phyloP scores from a whole-genome alignment of 2,113 vertebrate species.

The Lagopus leucura region DNA sequence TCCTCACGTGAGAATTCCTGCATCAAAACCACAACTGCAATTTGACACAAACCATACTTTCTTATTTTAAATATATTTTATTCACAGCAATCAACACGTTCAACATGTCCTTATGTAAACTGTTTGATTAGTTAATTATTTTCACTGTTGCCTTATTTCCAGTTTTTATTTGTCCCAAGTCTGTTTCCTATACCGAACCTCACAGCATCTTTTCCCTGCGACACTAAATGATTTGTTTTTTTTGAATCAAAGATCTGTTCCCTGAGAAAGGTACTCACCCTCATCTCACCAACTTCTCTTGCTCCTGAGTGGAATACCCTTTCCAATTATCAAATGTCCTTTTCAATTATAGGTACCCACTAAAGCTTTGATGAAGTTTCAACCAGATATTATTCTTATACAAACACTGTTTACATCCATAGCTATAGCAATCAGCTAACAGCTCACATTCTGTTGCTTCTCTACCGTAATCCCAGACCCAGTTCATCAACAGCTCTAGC shows the following conservation, averaged over 20 bases:
- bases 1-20: background rate
- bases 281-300: background rate
- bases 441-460: background rate
- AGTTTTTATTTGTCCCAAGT: background rate
- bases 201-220: background rate
- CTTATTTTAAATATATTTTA: background rate
- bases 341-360: background rate
- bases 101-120: background rate
- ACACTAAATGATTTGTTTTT: background rate
- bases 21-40: background rate
- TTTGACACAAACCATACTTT: background rate
- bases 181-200: background rate
- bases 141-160: background rate
- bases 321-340: background rate
- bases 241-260: background rate
- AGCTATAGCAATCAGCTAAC: constrained; percentile 9
- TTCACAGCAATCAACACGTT: background rate
- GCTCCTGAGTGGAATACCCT: background rate
- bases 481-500: background rate
- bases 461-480: background rate
- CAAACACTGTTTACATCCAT: constrained; percentile 6
- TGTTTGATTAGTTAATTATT: background rate
- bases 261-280: background rate
- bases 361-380: constrained; percentile 26
- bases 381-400: background rate